Percentiles rank a stretch among this genome's conserved stretches.
Conservation (phyloP, 2,888 invertebrate species). For the Scaptomyza tumidula region DNA sequence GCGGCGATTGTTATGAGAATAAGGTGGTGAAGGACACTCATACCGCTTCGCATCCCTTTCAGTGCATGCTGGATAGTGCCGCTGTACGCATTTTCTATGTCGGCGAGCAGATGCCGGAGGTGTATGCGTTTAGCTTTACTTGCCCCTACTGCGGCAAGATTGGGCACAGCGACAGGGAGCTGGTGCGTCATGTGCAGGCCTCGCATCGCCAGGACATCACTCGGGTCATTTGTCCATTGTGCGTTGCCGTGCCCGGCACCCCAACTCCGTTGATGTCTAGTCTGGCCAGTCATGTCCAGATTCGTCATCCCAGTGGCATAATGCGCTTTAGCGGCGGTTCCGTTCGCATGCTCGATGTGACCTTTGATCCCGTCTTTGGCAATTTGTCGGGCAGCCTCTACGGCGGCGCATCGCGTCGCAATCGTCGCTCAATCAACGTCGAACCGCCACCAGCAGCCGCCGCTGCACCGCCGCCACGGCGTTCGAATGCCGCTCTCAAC, state of each 20-base stretch:
- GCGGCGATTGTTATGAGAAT: conserved; percentile 40
- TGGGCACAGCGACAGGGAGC: conserved; percentile 21
- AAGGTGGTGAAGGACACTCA: conserved; percentile 31
- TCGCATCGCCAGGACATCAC: conserved; percentile 33
- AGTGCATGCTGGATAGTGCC: conserved; percentile 54
- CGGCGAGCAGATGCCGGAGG: conserved; percentile 46
- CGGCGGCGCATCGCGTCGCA: neutral
- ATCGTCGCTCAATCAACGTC: neutral
- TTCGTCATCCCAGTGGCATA: conserved; percentile 17
- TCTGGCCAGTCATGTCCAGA: conserved; percentile 37
- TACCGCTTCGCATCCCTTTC: conserved; percentile 46
- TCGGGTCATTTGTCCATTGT: conserved; percentile 60
- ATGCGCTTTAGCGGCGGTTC: neutral
- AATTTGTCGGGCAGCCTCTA: neutral
- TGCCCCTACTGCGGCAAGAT: conserved; percentile 28
- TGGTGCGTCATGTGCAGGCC: conserved; percentile 25
- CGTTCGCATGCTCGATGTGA: neutral
- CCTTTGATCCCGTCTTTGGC: neutral
- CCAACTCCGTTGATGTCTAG: conserved; percentile 21
- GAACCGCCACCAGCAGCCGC: neutral
- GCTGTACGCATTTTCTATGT: conserved; percentile 40
- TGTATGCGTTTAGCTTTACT: conserved; percentile 68
- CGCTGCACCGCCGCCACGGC: neutral
- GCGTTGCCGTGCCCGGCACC: conserved; percentile 43
- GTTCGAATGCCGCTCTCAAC: neutral